Base-by-base conservation (phyloP, 2,797 vertebrate genomes). In the Galagoides demidoff region DNA sequence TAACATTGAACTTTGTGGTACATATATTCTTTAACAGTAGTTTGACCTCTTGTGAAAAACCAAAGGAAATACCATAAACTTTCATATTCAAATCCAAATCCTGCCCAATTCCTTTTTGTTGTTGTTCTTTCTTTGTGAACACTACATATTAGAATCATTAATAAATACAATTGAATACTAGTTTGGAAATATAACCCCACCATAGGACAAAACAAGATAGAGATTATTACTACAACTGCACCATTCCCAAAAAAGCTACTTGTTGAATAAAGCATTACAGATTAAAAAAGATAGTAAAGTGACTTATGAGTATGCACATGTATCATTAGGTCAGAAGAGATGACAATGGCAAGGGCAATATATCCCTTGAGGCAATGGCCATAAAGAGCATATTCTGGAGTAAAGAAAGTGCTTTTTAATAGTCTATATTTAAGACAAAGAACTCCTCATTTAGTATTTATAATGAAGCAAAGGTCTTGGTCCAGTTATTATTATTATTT, bases 371-470 rank as follows among this genome's bases (percentile, higher is more conserved):
- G 43, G 27, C 16, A 64, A 0, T 74, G 66, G 43, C 45, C 45
- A 37, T 45, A 29, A 34, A 63, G 82, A 77, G 31, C 70, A 84
- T 68, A 52, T 74, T 68, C 85, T 88, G 37, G 57, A 59, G 31
- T 63, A 59, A 76, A 82, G 49, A 81, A 82, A 89, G 63, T 34
- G 12, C 23, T 85, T 93, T 66, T 74, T 52, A 73, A 23, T 82
- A 66, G 29, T 90, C 14, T 78, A 20, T 82, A 81, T 92, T 85
- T 82, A 87, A 87, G 17, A 45, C 59, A 64, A 79, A 94, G 66
- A 68, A 78, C 3, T 19, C 20, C 14, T 89, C 9, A 45, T 29
- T 64, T 84, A 37, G 17, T 64, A 45, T 96, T 84, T 63, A 57
- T 31, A 63, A n/a, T 76, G 63, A 71, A 85, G 74, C 43, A 68